These are phyloP conservation scores for Gasterosteus aculeatus DNA, from an alignment of 2,113 vertebrate genomes.

Conservation along the genomic window DNA sequence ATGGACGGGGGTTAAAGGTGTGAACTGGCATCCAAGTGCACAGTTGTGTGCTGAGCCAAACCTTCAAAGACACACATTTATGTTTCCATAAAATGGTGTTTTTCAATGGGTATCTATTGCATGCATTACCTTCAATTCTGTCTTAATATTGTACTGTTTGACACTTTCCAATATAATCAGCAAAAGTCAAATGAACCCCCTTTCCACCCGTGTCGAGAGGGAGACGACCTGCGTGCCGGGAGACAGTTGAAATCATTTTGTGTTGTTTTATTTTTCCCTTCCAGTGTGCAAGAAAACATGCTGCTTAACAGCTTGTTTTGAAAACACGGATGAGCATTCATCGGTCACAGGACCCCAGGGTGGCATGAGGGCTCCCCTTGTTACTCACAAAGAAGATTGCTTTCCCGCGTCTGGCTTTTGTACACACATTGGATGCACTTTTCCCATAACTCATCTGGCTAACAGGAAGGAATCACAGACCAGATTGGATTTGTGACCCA, in stretches of 20 bases:
- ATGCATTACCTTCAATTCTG: background rate
- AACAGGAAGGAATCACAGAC: constrained; percentile 71
- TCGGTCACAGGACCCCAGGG: constrained; percentile 39
- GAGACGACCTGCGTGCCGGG: background rate
- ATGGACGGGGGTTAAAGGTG: background rate
- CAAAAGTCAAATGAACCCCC: background rate
- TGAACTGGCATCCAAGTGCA: background rate
- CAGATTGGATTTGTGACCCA: constrained; percentile 66
- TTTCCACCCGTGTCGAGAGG: background rate
- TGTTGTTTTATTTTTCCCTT: constrained; percentile 4
- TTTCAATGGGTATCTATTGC: background rate
- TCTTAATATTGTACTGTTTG: background rate
- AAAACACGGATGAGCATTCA: constrained; percentile 60
- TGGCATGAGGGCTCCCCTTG: constrained; percentile 54
- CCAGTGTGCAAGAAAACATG: constrained; percentile 22
- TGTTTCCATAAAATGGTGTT: background rate
- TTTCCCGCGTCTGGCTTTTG: constrained; percentile 64
- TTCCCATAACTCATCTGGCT: constrained; percentile 70
- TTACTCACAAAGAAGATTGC: constrained; percentile 47
- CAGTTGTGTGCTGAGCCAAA: constrained; percentile 11
- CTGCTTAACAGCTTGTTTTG: constrained; percentile 13
- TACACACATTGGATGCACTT: constrained; percentile 49
- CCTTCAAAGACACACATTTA: constrained; percentile 24
- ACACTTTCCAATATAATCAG: background rate
- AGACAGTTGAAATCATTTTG: constrained; percentile 24